Percentiles rank a stretch among this genome's conserved stretches.
Evolutionary conservation across 2,888 invertebrate genomes (phyloP).

Genomic region (Nebria brevicollis): DNA sequence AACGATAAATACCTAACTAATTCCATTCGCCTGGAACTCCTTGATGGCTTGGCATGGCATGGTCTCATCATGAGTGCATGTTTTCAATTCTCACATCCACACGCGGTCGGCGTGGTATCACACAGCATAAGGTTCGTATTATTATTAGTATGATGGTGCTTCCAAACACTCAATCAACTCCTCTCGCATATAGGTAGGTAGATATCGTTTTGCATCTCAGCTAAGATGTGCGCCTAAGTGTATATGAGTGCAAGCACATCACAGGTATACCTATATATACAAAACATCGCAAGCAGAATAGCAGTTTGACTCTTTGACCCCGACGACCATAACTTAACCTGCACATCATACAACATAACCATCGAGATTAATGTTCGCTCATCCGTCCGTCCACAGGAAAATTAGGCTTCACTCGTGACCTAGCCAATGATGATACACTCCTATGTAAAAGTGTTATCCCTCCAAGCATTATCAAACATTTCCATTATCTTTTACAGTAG

Average conservation of each 20-base stretch:
- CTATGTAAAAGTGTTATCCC: not conserved
- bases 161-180: constrained; percentile 17
- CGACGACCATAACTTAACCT: constrained; percentile 35
- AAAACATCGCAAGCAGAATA: constrained; percentile 19
- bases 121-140: not conserved
- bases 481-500: not conserved
- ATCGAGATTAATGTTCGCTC: constrained; percentile 41
- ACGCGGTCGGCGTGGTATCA: not conserved
- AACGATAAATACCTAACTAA: not conserved
- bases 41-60: not conserved
- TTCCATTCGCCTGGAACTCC: not conserved
- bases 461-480: not conserved
- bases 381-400: constrained; percentile 32
- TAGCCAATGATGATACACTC: constrained; percentile 6
- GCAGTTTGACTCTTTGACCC: constrained; percentile 38
- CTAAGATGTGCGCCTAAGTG: not conserved
- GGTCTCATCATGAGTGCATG: not conserved
- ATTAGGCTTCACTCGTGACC: constrained; percentile 35
- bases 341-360: constrained; percentile 45
- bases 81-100: constrained; percentile 1
- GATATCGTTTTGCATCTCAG: not conserved
- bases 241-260: not conserved
- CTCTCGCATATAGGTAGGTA: not conserved
- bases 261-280: not conserved
- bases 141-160: not conserved